Percentiles rank a stretch among this genome's conserved stretches.
phyloP scores from a whole-genome alignment of 35 echinoderm and acorn worm genomes.

The Ophioderma brevispina region DNA sequence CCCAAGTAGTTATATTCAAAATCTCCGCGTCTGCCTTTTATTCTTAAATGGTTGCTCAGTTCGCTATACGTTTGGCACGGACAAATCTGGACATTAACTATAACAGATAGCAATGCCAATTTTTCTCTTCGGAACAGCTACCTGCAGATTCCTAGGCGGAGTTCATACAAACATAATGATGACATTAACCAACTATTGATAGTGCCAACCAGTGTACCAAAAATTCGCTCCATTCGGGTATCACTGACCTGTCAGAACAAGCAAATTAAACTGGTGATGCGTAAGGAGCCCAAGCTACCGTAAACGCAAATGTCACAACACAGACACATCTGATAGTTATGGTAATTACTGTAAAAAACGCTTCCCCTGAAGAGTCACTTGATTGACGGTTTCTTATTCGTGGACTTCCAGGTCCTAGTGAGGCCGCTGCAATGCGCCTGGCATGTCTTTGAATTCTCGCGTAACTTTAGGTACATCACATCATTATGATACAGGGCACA shows the following conservation, averaged over 20 bases:
- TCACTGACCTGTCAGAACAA: not conserved
- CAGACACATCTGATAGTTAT: conserved; percentile 18
- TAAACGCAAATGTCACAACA: conserved; percentile 35
- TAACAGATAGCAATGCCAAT: too few species aligned
- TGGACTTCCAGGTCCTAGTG: not conserved
- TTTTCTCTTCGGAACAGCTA: too few species aligned
- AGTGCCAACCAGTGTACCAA: conserved; percentile 30
- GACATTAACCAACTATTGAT: conserved; percentile 49
- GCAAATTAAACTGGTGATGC: conserved; percentile 12
- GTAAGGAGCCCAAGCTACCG: conserved; percentile 24
- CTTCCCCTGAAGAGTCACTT: not conserved
- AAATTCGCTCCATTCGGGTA: conserved; percentile 17
- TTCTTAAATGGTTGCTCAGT: too few species aligned
- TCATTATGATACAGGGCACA: conserved; percentile 1
- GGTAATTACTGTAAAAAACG: not conserved
- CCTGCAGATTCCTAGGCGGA: too few species aligned
- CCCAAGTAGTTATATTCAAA: too few species aligned
- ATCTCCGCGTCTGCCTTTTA: too few species aligned
- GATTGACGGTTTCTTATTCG: not conserved
- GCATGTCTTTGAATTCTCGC: conserved; percentile 14
- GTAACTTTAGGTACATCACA: conserved; percentile 10
- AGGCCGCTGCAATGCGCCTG: not conserved
- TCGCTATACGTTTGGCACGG: too few species aligned
- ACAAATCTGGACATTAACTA: too few species aligned
- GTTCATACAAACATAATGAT: conserved; percentile 47